Base-by-base conservation (phyloP, 2,888 invertebrate species). In the Sinodicranocentrus sp. region DNA sequence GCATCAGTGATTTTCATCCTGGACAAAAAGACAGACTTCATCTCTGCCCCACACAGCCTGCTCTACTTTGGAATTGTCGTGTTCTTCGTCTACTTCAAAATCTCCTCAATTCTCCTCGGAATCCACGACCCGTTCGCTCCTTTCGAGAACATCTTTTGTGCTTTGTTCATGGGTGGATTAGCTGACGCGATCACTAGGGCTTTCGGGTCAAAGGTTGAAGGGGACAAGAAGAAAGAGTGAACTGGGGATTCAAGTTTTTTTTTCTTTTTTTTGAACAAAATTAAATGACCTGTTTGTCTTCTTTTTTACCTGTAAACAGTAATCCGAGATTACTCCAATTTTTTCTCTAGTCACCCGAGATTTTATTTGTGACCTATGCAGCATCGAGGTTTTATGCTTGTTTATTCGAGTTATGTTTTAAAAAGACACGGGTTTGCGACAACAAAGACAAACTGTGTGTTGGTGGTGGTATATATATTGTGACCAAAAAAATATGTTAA, bases 61-160 rank as follows among this genome's bases (percentile, higher is more conserved):
- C 97, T 99, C 88, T 99, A 99, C 92, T 97, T 99, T 91, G 97
- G 97, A 88, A 97, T 98, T 89, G 97, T 98, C 83, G 96, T 98
- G 90, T 98, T 98, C 94, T 96, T 98, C 91, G 96, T 98, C 67
- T 98, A 98, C 92, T 98, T 98, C 91, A 98, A 97, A 94, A 91
- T 99, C 85, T 98, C 98, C 23, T 98, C 98, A 8, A 95, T 99
- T 89, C 92, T 99, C 80, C 93, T 99, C 89, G 98, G 98, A 88
- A 98, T 99, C 89, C 97, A 98, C 90, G 99, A 99, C 92, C 99
- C 99, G 48, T 99, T 99, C 92, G 94, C 97, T 89, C 99, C 99
- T 15, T 98, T 99, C 90, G 99, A 99, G 92, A 99, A 99, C 91
- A 92, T 99, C 79, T 95, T 97, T 92, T 99, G 98, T 91, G 98